Conservation (phyloP, 1,140 invertebrate species). For the Leptinotarsa undecemlineata region DNA sequence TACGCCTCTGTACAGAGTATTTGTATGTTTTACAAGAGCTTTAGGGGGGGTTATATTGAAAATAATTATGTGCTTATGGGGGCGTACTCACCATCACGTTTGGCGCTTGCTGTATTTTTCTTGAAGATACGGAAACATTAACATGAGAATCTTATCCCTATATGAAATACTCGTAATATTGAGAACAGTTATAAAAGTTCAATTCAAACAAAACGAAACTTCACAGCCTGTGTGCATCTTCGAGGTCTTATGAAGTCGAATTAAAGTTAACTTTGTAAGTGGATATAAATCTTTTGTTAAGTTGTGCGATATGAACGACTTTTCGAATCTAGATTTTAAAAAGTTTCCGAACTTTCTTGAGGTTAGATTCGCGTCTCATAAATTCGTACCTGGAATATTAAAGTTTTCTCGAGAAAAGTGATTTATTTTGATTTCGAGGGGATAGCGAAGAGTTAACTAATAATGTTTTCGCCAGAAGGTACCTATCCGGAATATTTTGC, state of each 20-base stretch:
- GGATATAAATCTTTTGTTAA: slow-evolving; percentile 8
- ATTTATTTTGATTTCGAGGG: neutral
- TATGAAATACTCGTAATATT: no score
- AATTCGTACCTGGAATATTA: neutral
- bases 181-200: neutral
- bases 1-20: no score
- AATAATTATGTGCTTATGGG: no score
- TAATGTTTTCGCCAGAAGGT: neutral
- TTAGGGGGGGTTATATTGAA: no score
- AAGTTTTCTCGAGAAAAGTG: neutral
- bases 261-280: neutral
- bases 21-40: no score
- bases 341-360: neutral
- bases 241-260: neutral
- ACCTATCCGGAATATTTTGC: neutral
- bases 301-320: neutral
- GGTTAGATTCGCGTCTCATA: neutral
- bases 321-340: slow-evolving; percentile 6
- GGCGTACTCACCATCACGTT: no score
- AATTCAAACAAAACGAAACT: neutral
- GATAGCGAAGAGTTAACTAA: neutral
- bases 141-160: no score
- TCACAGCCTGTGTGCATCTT: neutral
- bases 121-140: no score
- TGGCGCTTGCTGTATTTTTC: no score